Evolutionary conservation across 1,140 invertebrate genomes (phyloP).

Genomic region (Drosophila orosa): DNA sequence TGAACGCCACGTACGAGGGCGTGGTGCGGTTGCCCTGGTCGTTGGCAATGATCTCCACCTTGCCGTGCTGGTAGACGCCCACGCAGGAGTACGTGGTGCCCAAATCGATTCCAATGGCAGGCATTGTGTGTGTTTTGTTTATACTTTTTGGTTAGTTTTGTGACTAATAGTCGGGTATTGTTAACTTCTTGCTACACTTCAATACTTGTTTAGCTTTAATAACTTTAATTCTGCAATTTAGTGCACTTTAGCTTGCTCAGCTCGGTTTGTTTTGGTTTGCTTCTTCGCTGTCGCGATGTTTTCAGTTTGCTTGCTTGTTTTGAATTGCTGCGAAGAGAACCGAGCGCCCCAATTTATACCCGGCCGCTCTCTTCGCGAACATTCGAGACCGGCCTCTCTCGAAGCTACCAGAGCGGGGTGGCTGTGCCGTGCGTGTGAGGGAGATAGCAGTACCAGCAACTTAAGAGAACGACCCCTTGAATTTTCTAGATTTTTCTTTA

Average conservation of each 20-base stretch:
- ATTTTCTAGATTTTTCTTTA: slow-evolving; percentile 17
- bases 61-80: no score
- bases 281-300: slow-evolving; percentile 58
- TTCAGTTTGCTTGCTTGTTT: slow-evolving; percentile 62
- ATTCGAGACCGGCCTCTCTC: slow-evolving; percentile 50
- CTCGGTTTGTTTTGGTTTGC: slow-evolving; percentile 38
- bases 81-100: no score
- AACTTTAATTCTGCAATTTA: slow-evolving; percentile 8
- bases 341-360: slow-evolving; percentile 61
- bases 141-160: slow-evolving; percentile 6
- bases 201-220: slow-evolving; percentile 5
- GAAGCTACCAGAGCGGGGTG: slow-evolving; percentile 21
- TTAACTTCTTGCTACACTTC: slow-evolving; percentile 10
- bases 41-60: no score
- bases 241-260: slow-evolving; percentile 40
- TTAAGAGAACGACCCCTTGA: slow-evolving; percentile 1
- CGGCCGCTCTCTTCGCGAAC: slow-evolving; percentile 45
- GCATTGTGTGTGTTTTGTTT: no score
- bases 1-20: no score
- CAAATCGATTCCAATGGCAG: no score
- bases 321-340: slow-evolving; percentile 56
- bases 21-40: no score
- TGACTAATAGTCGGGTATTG: background rate
- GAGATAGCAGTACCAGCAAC: background rate
- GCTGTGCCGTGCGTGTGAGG: slow-evolving; percentile 3